Base-by-base conservation (phyloP, 2,113 vertebrate genomes). In the Anarhynchus alexandrinus region DNA sequence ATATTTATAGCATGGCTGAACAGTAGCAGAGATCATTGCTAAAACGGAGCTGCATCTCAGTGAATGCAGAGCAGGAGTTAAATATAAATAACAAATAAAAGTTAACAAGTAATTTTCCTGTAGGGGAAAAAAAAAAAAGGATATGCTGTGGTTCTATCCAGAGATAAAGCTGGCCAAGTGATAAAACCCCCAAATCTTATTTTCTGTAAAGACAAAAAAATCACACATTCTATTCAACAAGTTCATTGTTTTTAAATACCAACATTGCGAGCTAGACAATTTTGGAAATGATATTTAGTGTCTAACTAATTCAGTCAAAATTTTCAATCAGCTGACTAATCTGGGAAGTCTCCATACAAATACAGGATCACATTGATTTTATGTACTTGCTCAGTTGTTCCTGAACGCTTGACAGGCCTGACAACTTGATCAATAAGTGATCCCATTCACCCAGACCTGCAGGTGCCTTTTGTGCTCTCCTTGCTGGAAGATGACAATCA, bases 401-500 rank as follows among this genome's bases (percentile, higher is more conserved):
- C 79, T 10, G 74, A 82, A 87, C 5, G 52, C 95, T 54, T 94
- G 95, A 95, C 65, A 95, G 94, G 70, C 20, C 42, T 95, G 96
- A 97, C 94, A 95, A 83, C 49, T 64, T 55, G 84, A 97, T 98
- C 82, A 5, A 98, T 97, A 97, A 96, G 71, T 30, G 95, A 96
- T 93, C 82, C 91, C 87, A 77, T 95, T 96, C 96, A 93, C 74
- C 76, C 80, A 73, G 88, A 69, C 71, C 95, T 87, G 72, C 93
- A 95, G 96, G 90, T 96, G 93, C 61, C 86, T 96, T 94, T 88
- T 94, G 85, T 86, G 62, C 59, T 82, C 64, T 92, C 62, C 76
- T 86, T 89, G 90, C 96, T 96, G 92, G 92, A 97, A 97, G 96
- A 97, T 95, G 97, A 97, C 96, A 97, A 96, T 96, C 97, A 92